Evolutionary conservation across 2,888 invertebrate species (phyloP), one percentile per base, ranked within the genome.

Genomic region (Archaeoteleia sp.): DNA sequence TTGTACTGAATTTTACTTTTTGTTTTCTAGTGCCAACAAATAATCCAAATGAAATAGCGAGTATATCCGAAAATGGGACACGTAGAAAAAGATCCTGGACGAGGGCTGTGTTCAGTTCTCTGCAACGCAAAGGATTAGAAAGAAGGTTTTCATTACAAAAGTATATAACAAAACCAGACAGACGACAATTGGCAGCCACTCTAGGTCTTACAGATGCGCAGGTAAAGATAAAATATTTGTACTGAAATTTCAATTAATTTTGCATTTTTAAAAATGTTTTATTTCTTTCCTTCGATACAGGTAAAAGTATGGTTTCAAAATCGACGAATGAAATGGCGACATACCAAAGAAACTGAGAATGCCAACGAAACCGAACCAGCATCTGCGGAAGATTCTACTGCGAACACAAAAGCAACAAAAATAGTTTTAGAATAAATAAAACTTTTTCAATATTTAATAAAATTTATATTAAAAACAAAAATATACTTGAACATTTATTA

Each of bases 241-340:
- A n/a, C n/a, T n/a, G n/a, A n/a, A 25, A 14, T 40, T 32, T 9
- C 20, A 20, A 14, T 35, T 23, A 23, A 12, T 34, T 12, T 13
- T 7, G 30, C 9, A 7, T n/a, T 37, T 39, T 40, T 27, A 15
- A 29, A 27, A 39, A 25, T 5, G 4, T 39, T 10, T n/a, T 5
- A 42, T 30, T 10, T 54, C 17, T 35, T 29, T 42, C 20, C 25
- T 29, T n/a, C n/a, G n/a, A 5, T 75, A 7, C 84, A 94, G 93
- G 95, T 95, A 1, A 95, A 95, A 86, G 95, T 96, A 1, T 95
- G 95, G 95, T 96, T 95, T 83, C 96, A 96, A 87, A 96, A 95
- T 78, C 89, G 95, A 0, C 89, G 95, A 55, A 95, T 95, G 94
- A 95, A 95, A 83, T 95, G 94, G 94, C 89, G 95, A 0, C 94